phyloP scores from a whole-genome alignment of 2,888 invertebrate species.

The Papilio gigon region DNA sequence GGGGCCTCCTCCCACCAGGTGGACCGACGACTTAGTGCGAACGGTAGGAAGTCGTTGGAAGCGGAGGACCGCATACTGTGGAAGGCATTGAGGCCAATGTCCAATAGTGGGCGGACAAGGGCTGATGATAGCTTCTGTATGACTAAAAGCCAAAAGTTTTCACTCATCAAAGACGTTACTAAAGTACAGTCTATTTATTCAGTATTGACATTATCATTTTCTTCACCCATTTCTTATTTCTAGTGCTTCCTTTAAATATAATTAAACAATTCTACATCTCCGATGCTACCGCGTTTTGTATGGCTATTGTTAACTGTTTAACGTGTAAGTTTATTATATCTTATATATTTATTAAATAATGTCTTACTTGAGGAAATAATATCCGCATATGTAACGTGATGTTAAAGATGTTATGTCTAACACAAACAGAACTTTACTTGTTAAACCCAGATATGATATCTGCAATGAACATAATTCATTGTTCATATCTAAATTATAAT shows the following conservation, averaged over 20 bases:
- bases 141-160: no score
- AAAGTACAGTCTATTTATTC: neutral
- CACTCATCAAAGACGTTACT: no score
- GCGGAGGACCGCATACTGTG: no score
- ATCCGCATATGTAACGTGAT: neutral
- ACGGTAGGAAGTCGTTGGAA: no score
- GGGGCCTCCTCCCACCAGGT: no score
- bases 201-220: neutral
- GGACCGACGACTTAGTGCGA: no score
- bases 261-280: neutral
- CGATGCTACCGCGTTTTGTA: neutral
- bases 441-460: neutral
- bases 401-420: neutral
- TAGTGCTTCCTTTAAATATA: neutral
- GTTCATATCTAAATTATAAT: neutral
- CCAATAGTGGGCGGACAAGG: no score
- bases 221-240: neutral
- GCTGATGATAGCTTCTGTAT: neutral
- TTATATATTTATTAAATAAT: slow-evolving; percentile 13
- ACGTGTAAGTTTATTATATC: neutral
- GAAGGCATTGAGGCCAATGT: no score
- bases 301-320: slow-evolving; percentile 1
- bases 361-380: neutral
- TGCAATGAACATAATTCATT: no score
- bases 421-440: slow-evolving; percentile 1